A percentile compares a stretch with the other conserved stretches of the same genome.
These are phyloP conservation scores for Ormyrus rosae DNA, from an alignment of 2,888 invertebrate species.

Conservation along the genomic window DNA sequence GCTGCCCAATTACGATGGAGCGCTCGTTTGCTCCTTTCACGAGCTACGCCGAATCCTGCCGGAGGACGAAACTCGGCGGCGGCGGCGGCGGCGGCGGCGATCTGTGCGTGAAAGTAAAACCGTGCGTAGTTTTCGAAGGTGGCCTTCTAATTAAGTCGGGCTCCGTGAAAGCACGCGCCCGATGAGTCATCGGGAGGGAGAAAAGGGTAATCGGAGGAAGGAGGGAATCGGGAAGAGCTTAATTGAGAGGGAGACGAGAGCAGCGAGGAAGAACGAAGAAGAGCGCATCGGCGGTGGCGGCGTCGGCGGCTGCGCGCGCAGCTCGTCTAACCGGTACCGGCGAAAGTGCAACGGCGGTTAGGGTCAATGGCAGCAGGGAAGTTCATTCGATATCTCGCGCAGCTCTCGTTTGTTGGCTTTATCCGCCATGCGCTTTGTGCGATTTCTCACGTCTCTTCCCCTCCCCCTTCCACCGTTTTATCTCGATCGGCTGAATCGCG, in stretches of 20 bases:
- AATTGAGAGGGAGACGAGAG: not conserved
- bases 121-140: not conserved
- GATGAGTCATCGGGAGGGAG: not conserved
- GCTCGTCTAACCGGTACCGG: constrained; percentile 47
- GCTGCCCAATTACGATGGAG: not conserved
- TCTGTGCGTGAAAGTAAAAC: not conserved
- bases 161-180: no score
- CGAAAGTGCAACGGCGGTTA: constrained; percentile 53
- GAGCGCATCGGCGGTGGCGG: not conserved
- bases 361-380: constrained; percentile 56
- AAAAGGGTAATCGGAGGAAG: not conserved
- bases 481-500: not conserved
- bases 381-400: constrained; percentile 18
- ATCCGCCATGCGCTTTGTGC: not conserved
- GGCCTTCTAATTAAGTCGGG: not conserved
- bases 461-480: not conserved
- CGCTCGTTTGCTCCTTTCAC: not conserved
- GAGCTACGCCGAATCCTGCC: not conserved
- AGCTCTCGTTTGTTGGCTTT: no score
- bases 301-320: not conserved
- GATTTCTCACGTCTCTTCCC: not conserved
- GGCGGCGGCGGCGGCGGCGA: no score
- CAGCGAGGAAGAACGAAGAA: not conserved
- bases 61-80: not conserved
- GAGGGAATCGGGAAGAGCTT: not conserved